These are phyloP conservation scores for Ovis canadensis DNA, from an alignment of 2,113 vertebrate species.

Conservation along the genomic window DNA sequence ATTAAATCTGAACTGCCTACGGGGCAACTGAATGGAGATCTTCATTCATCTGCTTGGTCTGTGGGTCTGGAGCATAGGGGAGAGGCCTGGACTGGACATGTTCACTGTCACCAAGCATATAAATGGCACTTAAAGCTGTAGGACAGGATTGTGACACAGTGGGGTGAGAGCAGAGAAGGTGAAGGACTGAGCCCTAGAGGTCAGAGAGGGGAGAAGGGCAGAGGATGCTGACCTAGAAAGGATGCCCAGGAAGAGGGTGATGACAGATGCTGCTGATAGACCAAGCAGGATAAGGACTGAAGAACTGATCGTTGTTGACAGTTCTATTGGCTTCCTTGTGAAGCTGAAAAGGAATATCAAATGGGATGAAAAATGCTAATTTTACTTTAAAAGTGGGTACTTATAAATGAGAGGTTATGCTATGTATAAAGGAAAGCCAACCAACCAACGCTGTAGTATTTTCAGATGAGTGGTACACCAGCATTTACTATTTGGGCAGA, in stretches of 20 bases:
- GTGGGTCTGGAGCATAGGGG: background rate
- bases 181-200: background rate
- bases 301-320: slow-evolving; percentile 77
- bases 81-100: background rate
- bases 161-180: background rate
- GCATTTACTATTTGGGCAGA: slow-evolving; percentile 68
- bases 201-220: background rate
- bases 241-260: too few species aligned
- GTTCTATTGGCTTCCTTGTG: slow-evolving; percentile 85
- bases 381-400: slow-evolving; percentile 83
- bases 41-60: background rate
- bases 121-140: background rate
- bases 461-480: slow-evolving; percentile 70
- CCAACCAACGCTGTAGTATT: slow-evolving; percentile 46
- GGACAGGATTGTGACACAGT: background rate
- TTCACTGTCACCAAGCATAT: background rate
- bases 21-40: background rate
- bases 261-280: background rate
- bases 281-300: background rate
- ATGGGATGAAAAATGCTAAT: slow-evolving; percentile 74
- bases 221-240: background rate
- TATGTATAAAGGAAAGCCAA: slow-evolving; percentile 76
- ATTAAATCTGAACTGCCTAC: background rate
- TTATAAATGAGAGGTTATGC: slow-evolving; percentile 77
- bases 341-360: slow-evolving; percentile 82